These are phyloP conservation scores for Danio aesculapii DNA, from an alignment of 2,797 vertebrate genomes.

Conservation along the genomic window DNA sequence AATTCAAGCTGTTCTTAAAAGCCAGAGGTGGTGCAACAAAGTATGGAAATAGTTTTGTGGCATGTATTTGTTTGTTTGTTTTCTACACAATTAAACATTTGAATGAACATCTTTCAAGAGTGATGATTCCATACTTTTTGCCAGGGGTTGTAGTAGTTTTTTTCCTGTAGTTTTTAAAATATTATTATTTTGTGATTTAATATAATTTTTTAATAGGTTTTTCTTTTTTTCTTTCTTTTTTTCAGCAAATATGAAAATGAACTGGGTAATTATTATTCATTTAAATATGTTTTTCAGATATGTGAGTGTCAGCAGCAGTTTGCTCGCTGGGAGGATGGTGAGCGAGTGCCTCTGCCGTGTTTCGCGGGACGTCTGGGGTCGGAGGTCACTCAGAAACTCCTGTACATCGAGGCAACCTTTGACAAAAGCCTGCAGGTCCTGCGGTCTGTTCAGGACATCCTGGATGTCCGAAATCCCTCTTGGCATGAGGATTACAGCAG, in stretches of 20 bases:
- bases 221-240: conserved; percentile 20
- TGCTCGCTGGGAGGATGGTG: conserved; percentile 85
- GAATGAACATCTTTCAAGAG: too few species aligned
- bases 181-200: too few species aligned
- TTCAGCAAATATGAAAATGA: not conserved
- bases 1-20: too few species aligned
- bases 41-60: too few species aligned
- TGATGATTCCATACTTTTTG: too few species aligned
- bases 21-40: too few species aligned
- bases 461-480: conserved; percentile 82
- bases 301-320: conserved; percentile 90
- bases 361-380: conserved; percentile 77
- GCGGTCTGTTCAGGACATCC: conserved; percentile 69
- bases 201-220: not conserved
- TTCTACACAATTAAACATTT: too few species aligned
- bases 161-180: too few species aligned
- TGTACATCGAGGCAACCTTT: conserved; percentile 82
- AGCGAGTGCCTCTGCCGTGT: conserved; percentile 77
- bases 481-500: conserved; percentile 84
- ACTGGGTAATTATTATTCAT: too few species aligned
- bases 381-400: conserved; percentile 75
- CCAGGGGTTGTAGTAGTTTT: too few species aligned
- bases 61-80: too few species aligned
- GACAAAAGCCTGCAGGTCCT: conserved; percentile 76
- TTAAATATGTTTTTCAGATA: conserved; percentile 73